Evolutionary conservation across 2,888 invertebrate species (phyloP), one percentile per base, ranked within the genome.

Genomic region (Philereme vetulata): DNA sequence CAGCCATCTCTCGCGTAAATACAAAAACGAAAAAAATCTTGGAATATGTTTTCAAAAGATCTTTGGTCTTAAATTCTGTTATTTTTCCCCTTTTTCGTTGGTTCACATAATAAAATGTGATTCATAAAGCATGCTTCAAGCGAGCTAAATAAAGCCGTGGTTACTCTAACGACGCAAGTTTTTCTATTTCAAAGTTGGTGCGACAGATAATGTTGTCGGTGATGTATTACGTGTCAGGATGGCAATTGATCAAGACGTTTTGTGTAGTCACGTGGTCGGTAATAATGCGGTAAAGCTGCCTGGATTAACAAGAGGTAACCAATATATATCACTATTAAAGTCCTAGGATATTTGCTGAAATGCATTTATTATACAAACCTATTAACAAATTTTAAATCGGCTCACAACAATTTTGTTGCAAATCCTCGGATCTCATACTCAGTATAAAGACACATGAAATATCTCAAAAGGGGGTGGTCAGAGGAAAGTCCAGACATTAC

Each of bases 81-180:
- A 51, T 51, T 56, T 51, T 51, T 42, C 2, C 51, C 21, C 43
- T 49, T 42, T 11, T 45, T 44, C 38, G 50, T 38, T 50, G 33
- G 36, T 38, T 38, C 52, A 44, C 32, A n/a, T 58, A 53, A 51
- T 65, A 62, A 57, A 64, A 58, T n/a, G 48, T 48, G 51, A 63
- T 50, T 55, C 44, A 60, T 63, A 62, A 63, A 63, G 58, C 57
- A 51, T 51, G 38, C 38, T 38, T 6, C 62, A 57, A 40, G 51
- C 62, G 57, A 56, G 59, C 57, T 65, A 65, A 60, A 66, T 71
- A 71, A 72, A 67, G 61, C 65, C 65, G 70, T 71, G 78, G 78
- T 74, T 77, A 72, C 71, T 72, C 74, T 82, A 85, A 85, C 76
- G 82, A 80, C 69, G 64, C 70, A 85, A 85, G 79, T 85, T 86